Evolutionary conservation across 1,140 invertebrate species (phyloP), one percentile per base, ranked within the genome.

Genomic region (Euglossa dilemma): DNA sequence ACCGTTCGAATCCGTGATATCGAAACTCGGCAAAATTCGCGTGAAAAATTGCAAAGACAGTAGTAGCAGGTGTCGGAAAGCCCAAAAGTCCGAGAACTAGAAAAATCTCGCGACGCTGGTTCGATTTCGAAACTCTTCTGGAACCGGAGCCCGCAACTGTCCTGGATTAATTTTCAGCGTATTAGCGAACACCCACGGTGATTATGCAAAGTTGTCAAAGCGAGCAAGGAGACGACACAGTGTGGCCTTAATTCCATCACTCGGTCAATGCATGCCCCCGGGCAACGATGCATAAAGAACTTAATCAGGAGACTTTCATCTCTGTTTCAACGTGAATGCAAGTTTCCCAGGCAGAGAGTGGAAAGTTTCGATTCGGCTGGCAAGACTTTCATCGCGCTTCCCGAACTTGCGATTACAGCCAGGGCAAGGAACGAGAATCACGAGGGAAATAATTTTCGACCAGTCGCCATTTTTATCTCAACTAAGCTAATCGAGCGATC

Each of bases 211-310:
- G n/a, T 54, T 54, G 9, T 2, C 28, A 4, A 23, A 67, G 28
- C 64, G 12, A 14, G 11, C 6, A 6, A n/a, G 18, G 1, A 66
- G 43, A 14, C 43, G 64, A 67, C 12, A n/a, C 50, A 14, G n/a
- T 12, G 69, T 23, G 25, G 25, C 50, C 50, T 71, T 57, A 73
- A 73, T 73, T 73, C 23, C 52, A 73, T 73, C 28, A n/a, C 36
- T 73, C 54, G 23, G 36, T 56, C 69, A 45, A 54, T 71, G 70
- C 20, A 43, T 54, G 20, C 25, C 52, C 70, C 56, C 28, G 28
- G 28, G 52, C 9, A 20, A 5, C 8, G 8, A n/a, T 25, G 54
- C 23, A 59, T 20, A 45, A 59, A 25, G 43, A 74, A 59, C 72
- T 74, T 18, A 25, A 59, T 74, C 54, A 25, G 43, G 5, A 74